These are phyloP conservation scores for Chitala chitala DNA, from an alignment of 2,113 vertebrate genomes.

Conservation along the genomic window DNA sequence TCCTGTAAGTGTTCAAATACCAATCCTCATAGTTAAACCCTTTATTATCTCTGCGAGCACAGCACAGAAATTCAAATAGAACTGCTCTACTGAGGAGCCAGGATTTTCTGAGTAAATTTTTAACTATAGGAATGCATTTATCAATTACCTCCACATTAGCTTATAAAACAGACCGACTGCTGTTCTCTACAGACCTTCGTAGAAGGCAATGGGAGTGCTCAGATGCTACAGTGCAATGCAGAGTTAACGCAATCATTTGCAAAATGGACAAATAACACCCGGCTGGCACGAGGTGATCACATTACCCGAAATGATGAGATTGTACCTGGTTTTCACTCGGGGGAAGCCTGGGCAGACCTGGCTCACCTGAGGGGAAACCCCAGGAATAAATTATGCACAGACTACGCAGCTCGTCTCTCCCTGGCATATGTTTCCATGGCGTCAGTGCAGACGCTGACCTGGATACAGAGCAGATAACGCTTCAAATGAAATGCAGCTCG, in stretches of 20 bases:
- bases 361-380: too few species aligned
- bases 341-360: neutral
- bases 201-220: neutral
- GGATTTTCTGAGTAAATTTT: neutral
- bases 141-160: neutral
- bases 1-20: neutral
- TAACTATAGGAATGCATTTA: neutral
- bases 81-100: neutral
- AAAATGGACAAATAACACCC: too few species aligned
- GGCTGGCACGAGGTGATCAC: too few species aligned
- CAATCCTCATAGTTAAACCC: slow-evolving; percentile 2
- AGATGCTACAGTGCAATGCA: neutral
- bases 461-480: too few species aligned
- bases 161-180: neutral
- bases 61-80: neutral
- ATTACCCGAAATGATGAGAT: too few species aligned
- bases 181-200: neutral
- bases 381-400: too few species aligned
- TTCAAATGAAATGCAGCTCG: too few species aligned
- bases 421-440: too few species aligned
- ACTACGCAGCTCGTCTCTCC: too few species aligned
- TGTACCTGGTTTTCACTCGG: neutral
- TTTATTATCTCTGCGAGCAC: neutral
- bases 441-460: too few species aligned
- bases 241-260: too few species aligned